These are phyloP conservation scores for Oophaga sylvatica DNA, from an alignment of 2,797 vertebrate species.

Conservation along the genomic window DNA sequence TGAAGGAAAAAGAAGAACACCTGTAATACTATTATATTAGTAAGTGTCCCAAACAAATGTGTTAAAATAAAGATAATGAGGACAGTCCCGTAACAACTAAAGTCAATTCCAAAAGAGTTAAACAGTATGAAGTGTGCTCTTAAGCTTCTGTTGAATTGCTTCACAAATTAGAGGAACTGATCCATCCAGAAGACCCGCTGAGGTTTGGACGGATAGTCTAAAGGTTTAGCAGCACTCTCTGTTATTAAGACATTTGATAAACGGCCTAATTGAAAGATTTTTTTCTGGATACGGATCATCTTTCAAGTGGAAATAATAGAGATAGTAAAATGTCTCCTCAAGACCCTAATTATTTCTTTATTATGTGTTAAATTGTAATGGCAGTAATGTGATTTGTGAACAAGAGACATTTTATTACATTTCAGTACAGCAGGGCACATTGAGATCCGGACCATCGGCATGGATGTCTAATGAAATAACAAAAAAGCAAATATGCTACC, in stretches of 20 bases:
- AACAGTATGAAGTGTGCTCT: no score
- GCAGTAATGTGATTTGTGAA: neutral
- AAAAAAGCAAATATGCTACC: neutral
- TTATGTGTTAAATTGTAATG: neutral
- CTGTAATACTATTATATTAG: no score
- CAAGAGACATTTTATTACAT: neutral
- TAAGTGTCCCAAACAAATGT: no score
- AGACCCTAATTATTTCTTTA: neutral
- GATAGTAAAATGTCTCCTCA: conserved; percentile 1
- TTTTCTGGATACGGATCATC: neutral
- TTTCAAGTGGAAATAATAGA: neutral
- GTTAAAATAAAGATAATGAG: no score
- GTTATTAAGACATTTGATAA: neutral
- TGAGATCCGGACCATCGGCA: neutral
- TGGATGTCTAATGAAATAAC: neutral
- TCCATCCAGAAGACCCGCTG: no score
- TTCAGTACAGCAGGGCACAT: neutral
- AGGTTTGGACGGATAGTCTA: no score
- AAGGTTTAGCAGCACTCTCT: neutral
- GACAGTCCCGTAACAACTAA: no score
- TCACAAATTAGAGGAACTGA: no score
- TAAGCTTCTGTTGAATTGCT: no score
- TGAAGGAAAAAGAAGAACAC: no score
- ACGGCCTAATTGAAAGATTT: neutral
- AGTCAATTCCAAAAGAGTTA: no score